phyloP scores from a whole-genome alignment of 1,140 invertebrate species.

The Plodia interpunctella region DNA sequence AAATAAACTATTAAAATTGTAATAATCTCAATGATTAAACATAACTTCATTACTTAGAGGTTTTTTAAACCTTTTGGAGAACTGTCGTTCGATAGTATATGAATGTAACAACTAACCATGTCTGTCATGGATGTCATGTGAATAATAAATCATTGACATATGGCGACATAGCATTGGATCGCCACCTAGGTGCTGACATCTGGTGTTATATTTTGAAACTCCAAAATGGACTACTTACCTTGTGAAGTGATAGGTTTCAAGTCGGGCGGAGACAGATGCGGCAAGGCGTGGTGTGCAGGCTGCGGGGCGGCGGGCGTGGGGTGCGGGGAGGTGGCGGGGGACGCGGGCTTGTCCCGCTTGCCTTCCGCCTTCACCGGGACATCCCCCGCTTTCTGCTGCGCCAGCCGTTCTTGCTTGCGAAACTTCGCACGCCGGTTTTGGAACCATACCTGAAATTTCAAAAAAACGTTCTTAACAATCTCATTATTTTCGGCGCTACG shows the following conservation, averaged over 20 bases:
- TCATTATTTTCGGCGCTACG: too few relatives aligned
- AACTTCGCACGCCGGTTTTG: conserved; percentile 95
- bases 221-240: conserved; percentile 40
- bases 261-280: conserved; percentile 70
- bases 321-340: conserved; percentile 55
- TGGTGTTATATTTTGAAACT: too few relatives aligned
- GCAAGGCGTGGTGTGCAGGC: conserved; percentile 65
- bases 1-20: too few relatives aligned
- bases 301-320: conserved; percentile 51
- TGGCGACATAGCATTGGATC: too few relatives aligned
- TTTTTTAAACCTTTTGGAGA: too few relatives aligned
- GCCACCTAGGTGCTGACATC: too few relatives aligned
- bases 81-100: too few relatives aligned
- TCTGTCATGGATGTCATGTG: too few relatives aligned
- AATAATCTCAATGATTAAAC: too few relatives aligned
- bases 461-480: background rate
- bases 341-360: conserved; percentile 57
- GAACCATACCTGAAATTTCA: conserved; percentile 91
- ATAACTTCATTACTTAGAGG: too few relatives aligned
- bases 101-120: too few relatives aligned
- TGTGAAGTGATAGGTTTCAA: conserved; percentile 72
- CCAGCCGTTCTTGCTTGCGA: conserved; percentile 92
- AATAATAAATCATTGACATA: too few relatives aligned
- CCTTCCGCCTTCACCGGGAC: conserved; percentile 62
- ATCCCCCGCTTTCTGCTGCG: conserved; percentile 84